Conservation (phyloP, 2,113 vertebrate species). For the Nestor notabilis region DNA sequence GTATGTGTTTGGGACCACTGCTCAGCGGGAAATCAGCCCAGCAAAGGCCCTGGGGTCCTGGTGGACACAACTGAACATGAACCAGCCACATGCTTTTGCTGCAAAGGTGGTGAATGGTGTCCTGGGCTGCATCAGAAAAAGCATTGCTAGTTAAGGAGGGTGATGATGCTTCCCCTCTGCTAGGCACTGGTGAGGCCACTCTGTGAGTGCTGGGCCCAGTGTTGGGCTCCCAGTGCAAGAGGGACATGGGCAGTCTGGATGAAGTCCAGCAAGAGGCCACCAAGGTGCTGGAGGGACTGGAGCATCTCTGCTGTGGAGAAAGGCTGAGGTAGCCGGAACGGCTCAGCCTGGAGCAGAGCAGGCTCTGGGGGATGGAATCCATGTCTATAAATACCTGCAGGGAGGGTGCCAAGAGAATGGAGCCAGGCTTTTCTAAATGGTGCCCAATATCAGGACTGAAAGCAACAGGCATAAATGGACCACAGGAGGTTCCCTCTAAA, state of each 20-base stretch:
- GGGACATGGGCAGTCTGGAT: not conserved
- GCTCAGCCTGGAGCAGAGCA: not conserved
- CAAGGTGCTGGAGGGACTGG: not conserved
- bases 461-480: not conserved
- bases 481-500: fast-evolving
- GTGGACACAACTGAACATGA: not conserved
- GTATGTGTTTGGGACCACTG: fast-evolving
- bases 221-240: not conserved
- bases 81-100: not conserved
- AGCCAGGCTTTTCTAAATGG: not conserved
- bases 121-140: not conserved
- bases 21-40: not conserved
- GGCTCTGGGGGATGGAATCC: not conserved
- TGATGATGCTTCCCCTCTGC: not conserved
- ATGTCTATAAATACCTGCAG: not conserved
- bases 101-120: fast-evolving
- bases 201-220: not conserved
- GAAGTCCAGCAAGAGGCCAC: not conserved
- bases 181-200: not conserved
- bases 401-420: not conserved
- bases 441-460: not conserved
- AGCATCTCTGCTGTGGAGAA: not conserved
- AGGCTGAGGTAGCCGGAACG: not conserved
- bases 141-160: not conserved
- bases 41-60: not conserved